Conservation (phyloP, 2,888 invertebrate species). For the Nephrotoma guestfalica region DNA sequence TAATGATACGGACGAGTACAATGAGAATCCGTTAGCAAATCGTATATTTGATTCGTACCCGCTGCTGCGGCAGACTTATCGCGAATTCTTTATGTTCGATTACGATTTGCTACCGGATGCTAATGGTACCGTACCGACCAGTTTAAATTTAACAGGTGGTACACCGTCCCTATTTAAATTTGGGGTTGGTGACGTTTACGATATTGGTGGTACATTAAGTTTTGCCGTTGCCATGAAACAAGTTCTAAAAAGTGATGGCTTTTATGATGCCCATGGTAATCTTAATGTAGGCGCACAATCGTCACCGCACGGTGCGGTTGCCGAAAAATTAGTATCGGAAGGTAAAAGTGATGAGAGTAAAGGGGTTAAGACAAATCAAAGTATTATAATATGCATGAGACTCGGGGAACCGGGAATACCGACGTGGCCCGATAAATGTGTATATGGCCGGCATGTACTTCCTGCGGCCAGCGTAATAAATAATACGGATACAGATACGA, state of each 20-base stretch:
- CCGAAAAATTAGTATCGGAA: slow-evolving; percentile 22
- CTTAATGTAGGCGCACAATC: not conserved
- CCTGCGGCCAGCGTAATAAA: slow-evolving; percentile 49
- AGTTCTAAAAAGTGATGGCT: slow-evolving; percentile 22
- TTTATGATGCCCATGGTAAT: slow-evolving; percentile 8
- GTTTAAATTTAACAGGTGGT: slow-evolving; percentile 51
- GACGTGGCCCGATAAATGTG: slow-evolving; percentile 44
- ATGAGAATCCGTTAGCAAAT: slow-evolving; percentile 1
- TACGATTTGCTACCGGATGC: slow-evolving; percentile 52
- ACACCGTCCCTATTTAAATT: slow-evolving; percentile 53
- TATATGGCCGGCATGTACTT: slow-evolving; percentile 36
- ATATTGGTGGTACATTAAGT: slow-evolving; percentile 67
- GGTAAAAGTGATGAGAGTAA: slow-evolving; percentile 5
- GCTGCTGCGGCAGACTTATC: slow-evolving; percentile 44
- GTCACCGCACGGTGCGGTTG: slow-evolving; percentile 17
- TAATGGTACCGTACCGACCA: slow-evolving; percentile 45
- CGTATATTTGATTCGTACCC: slow-evolving; percentile 26
- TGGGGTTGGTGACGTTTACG: slow-evolving; percentile 50
- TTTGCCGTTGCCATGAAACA: slow-evolving; percentile 55
- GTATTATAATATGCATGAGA: slow-evolving; percentile 46
- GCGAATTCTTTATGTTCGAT: slow-evolving; percentile 62
- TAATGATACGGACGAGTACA: not conserved
- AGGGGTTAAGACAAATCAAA: slow-evolving; percentile 25
- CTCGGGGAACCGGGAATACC: slow-evolving; percentile 43
- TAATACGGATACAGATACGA: slow-evolving; percentile 45